These are phyloP conservation scores for Denticeps clupeoides DNA, from an alignment of 2,797 vertebrate genomes.

Conservation along the genomic window DNA sequence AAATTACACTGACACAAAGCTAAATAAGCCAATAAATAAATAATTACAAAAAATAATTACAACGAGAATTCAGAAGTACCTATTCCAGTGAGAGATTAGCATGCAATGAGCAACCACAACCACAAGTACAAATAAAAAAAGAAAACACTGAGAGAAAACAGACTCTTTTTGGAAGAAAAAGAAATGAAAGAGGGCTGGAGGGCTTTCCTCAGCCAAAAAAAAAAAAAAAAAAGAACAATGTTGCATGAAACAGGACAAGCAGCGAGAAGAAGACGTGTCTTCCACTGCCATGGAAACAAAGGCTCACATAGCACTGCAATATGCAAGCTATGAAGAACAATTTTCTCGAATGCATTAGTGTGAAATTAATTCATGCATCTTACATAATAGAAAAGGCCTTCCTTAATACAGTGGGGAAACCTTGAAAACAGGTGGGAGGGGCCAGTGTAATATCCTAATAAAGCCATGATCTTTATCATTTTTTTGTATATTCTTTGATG, in stretches of 20 bases:
- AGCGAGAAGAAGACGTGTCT: conserved; percentile 30
- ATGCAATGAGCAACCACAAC: neutral
- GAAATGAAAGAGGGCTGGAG: conserved; percentile 23
- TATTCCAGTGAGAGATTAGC: too few species aligned
- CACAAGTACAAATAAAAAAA: neutral
- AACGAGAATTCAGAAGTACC: too few species aligned
- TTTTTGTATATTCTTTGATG: too few species aligned
- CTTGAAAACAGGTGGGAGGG: too few species aligned
- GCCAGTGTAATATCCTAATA: too few species aligned
- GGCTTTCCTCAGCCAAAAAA: conserved; percentile 30
- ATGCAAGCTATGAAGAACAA: too few species aligned
- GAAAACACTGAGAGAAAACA: conserved; percentile 1
- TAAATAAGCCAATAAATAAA: neutral
- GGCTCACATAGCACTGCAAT: too few species aligned
- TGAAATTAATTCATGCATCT: too few species aligned
- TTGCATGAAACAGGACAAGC: conserved; percentile 31
- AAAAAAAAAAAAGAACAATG: conserved; percentile 28
- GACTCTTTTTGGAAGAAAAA: conserved; percentile 22
- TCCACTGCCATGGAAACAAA: conserved; percentile 47
- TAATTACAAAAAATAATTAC: conserved; percentile 17
- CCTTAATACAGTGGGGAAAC: too few species aligned
- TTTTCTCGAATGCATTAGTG: too few species aligned
- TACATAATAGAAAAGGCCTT: too few species aligned
- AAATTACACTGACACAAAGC: conserved; percentile 6
- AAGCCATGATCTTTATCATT: too few species aligned